Conservation (phyloP, 2,113 vertebrate genomes). For the Sceloporus tristichus region DNA sequence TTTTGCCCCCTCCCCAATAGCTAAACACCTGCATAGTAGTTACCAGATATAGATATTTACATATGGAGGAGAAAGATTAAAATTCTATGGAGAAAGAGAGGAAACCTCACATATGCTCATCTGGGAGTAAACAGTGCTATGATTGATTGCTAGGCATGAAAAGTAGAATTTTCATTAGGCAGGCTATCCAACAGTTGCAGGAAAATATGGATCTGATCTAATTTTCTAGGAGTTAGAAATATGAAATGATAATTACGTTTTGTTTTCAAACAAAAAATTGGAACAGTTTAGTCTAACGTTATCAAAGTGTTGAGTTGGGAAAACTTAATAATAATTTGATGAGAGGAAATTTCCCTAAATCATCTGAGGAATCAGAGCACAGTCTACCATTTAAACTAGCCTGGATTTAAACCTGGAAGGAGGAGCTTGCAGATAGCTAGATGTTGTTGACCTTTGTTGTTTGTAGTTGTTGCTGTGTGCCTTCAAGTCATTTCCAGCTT, state of each 20-base stretch:
- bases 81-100: neutral
- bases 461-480: too few relatives aligned
- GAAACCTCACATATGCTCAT: neutral
- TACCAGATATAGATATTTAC: neutral
- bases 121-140: constrained; percentile 1
- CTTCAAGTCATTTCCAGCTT: too few relatives aligned
- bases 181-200: constrained; percentile 10
- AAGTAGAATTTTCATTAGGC: constrained; percentile 28
- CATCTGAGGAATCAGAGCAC: constrained; percentile 48
- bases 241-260: constrained; percentile 60
- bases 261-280: constrained; percentile 62
- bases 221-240: constrained; percentile 38
- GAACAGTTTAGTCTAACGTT: constrained; percentile 61
- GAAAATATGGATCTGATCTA: constrained; percentile 49
- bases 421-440: neutral
- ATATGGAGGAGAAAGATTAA: neutral
- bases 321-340: constrained; percentile 46
- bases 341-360: constrained; percentile 41
- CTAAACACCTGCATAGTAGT: neutral
- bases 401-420: neutral
- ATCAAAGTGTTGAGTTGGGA: constrained; percentile 35
- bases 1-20: too few relatives aligned
- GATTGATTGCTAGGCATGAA: neutral
- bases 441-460: neutral
- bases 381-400: constrained; percentile 28